A percentile compares a stretch with the other conserved stretches of the same genome.
These are phyloP conservation scores for Catajapyx aquilonaris DNA, from an alignment of 1,140 invertebrate genomes.

Conservation along the genomic window DNA sequence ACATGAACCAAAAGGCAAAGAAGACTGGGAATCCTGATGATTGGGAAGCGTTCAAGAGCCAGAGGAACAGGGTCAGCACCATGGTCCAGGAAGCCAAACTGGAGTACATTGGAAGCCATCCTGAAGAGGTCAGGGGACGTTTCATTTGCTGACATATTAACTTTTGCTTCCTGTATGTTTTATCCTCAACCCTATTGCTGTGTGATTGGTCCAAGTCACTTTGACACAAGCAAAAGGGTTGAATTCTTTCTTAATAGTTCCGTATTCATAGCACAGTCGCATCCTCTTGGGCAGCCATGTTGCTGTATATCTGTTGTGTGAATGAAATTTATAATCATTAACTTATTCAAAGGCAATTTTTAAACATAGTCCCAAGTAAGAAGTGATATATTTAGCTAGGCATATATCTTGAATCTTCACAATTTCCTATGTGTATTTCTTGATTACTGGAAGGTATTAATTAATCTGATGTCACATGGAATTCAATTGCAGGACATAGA, in stretches of 20 bases:
- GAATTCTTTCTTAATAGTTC: constrained; percentile 20
- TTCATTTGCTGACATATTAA: constrained; percentile 4
- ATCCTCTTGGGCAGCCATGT: not conserved
- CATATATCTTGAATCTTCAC: too few species aligned
- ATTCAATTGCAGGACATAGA: constrained; percentile 17
- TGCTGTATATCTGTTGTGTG: not conserved
- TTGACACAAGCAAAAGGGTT: constrained; percentile 9
- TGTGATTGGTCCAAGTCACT: constrained; percentile 6
- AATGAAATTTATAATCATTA: not conserved
- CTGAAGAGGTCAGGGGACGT: constrained; percentile 24
- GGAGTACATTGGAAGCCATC: constrained; percentile 26
- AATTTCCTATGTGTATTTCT: not conserved
- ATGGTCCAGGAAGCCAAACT: constrained; percentile 29
- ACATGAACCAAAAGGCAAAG: constrained; percentile 26
- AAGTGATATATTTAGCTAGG: not conserved
- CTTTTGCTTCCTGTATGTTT: not conserved
- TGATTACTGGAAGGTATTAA: not conserved
- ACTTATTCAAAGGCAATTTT: not conserved
- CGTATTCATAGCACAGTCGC: constrained; percentile 17
- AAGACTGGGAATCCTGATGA: constrained; percentile 26
- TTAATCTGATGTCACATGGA: not conserved
- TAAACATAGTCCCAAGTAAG: constrained; percentile 2
- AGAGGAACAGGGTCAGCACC: constrained; percentile 27
- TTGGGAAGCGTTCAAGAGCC: constrained; percentile 29
- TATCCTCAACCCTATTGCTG: constrained; percentile 1